Percentiles rank a stretch among this genome's conserved stretches.
These are phyloP conservation scores for Nixonia krombeini DNA, from an alignment of 1,140 invertebrate species.

Conservation along the genomic window DNA sequence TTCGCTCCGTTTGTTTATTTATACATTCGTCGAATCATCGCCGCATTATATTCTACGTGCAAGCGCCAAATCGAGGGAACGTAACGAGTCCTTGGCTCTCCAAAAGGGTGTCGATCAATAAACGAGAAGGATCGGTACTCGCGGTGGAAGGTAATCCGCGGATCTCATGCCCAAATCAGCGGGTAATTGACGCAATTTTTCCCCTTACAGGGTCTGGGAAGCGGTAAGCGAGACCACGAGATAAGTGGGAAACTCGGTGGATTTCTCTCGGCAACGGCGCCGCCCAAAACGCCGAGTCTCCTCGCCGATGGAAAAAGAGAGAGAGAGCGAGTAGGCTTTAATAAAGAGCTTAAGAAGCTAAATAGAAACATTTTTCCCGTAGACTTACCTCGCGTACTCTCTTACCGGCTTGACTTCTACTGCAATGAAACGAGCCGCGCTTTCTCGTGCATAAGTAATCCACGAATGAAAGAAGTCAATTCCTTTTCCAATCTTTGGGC, in stretches of 20 bases:
- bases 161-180: conserved; percentile 67
- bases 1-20: too few species aligned
- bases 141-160: conserved; percentile 62
- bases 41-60: too few species aligned
- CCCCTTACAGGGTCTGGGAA: conserved; percentile 25
- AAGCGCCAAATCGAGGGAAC: too few species aligned
- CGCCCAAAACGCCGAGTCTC: conserved; percentile 28
- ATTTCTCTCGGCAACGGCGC: conserved; percentile 35
- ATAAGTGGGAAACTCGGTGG: conserved; percentile 20
- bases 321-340: conserved; percentile 61
- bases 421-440: conserved; percentile 61
- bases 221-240: conserved; percentile 27
- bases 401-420: conserved; percentile 48
- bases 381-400: conserved; percentile 47
- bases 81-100: too few species aligned
- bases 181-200: conserved; percentile 71
- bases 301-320: too few species aligned
- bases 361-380: conserved; percentile 69
- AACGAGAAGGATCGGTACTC: conserved; percentile 61
- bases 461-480: conserved; percentile 39
- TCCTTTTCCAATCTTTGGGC: conserved; percentile 18
- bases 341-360: conserved; percentile 67
- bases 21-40: too few species aligned
- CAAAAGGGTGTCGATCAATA: conserved; percentile 60
- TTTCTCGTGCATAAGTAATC: conserved; percentile 66